Base-by-base conservation (phyloP, 2,113 vertebrate genomes). In the Plotosus lineatus region DNA sequence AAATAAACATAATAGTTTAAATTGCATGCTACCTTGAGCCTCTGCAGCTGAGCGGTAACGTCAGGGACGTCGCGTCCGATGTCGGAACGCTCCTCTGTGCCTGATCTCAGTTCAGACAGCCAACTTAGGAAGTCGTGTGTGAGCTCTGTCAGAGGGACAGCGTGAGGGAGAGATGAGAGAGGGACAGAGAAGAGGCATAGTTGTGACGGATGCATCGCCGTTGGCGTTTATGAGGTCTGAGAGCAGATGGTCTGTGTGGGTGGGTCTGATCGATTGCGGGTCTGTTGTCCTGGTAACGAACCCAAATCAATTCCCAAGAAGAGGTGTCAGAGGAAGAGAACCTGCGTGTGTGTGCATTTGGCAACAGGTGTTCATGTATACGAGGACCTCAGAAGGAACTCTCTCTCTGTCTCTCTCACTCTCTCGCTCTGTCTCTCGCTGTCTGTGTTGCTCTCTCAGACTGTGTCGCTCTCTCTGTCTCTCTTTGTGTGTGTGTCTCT, bases 51-150 rank as follows among this genome's bases (percentile, higher is more conserved):
- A 81, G 89, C 89, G 63, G 90, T 91, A 46, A 97, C 91, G 40
- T 86, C 83, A 85, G 90, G 90, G 81, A 90, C 90, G 85, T 97
- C 95, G 15, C 95, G 96, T 69, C 94, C 95, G 55, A 89, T 92
- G 76, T 93, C 93, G 78, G 92, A 93, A 78, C 92, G 94, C 33
- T 94, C 90, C 90, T 93, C 95, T 36, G 96, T 89, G 75, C 90
- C 89, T 79, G 86, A 83, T 86, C 95, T 98, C 81, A 90, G 87
- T 78, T 87, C 85, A 33, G 89, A 89, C 66, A 98, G 93, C 97
- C 96, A 97, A 28, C 92, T 90, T 68, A 95, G 94, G 85, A 99
- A 99, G 88, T 92, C 93, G 85, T 93, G 92, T 88, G 97, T 91
- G 21, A 95, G 93, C 48, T 93, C 98, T 99, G 91, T 6, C 40